Evolutionary conservation across 2,797 vertebrate genomes (phyloP).

Genomic region (Malacoctenus gilli): DNA sequence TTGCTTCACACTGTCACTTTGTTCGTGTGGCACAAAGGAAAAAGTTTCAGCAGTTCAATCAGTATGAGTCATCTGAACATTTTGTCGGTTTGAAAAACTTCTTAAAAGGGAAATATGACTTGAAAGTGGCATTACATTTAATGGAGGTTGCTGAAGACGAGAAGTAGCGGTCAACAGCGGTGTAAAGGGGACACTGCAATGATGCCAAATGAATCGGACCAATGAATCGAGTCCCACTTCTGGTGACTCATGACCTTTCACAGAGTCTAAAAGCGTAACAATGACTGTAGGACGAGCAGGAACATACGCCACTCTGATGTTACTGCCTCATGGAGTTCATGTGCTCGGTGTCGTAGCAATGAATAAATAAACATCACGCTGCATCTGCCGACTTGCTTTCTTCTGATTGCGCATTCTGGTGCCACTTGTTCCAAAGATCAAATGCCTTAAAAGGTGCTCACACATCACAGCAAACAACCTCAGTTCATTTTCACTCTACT

Average conservation of each 20-base stretch:
- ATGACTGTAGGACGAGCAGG: too few species aligned
- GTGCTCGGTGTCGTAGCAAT: too few species aligned
- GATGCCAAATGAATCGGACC: constrained; percentile 44
- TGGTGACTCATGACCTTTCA: constrained; percentile 11
- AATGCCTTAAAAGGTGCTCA: too few species aligned
- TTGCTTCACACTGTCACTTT: constrained; percentile 13
- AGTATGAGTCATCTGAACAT: constrained; percentile 29
- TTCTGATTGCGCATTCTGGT: too few species aligned
- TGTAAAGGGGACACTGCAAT: constrained; percentile 8
- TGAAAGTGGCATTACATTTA: constrained; percentile 32
- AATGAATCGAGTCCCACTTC: constrained; percentile 12
- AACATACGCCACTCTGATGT: too few species aligned
- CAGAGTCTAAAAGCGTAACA: constrained; percentile 13
- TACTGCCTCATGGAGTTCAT: too few species aligned
- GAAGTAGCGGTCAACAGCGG: constrained; percentile 1
- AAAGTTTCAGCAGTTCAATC: constrained; percentile 30
- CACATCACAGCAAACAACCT: too few species aligned
- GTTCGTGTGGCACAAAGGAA: constrained; percentile 9
- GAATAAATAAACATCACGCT: too few species aligned
- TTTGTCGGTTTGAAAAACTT: constrained; percentile 25
- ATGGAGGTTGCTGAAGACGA: constrained; percentile 10
- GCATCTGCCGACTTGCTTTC: too few species aligned
- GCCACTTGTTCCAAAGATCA: too few species aligned
- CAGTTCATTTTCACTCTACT: too few species aligned
- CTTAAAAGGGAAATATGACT: neutral